Base-by-base conservation (phyloP, 2,888 invertebrate species). In the Dorcus parallelipipedus region DNA sequence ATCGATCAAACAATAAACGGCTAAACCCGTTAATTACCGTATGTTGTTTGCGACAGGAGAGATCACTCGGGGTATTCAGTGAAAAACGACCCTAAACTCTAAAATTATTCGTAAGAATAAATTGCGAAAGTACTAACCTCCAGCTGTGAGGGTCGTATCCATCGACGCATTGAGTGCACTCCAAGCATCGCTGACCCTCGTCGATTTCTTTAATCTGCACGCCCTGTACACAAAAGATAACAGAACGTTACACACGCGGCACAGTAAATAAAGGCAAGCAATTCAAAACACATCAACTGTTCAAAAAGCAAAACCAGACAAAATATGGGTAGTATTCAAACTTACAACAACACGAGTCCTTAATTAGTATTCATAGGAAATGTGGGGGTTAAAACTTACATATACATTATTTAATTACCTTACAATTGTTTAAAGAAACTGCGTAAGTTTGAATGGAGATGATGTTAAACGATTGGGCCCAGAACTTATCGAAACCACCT, bases 201-300 rank as follows among this genome's bases (percentile, higher is more conserved):
- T 93, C 92, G 52, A 89, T 84, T 79, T 95, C 95, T 72, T 90
- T 89, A 73, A 94, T 90, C 71, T 91, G 84, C 61, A 91, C 90
- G 65, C 91, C 92, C 94, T 95, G 86, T 2, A 84, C 84, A 61
- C 66, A 70, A 69, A 71, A 56, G 59, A 14, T 10, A 53, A 49
- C 38, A 54, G 41, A 52, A 49, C 38, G 50, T 26, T 40, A 38
- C 6, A 49, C 42, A 14, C 50, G 8, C 14, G 1, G 14, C 14
- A 14, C 14, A 14, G 14, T 14, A 9, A 26, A 51, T 8, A 33
- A 10, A 23, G 26, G 49, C 23, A 17, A 26, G 1, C 26, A 48
- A 26, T 33, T 23, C 10, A 38, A 39, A 38, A 42, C 43, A 33
- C 20, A 20, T 38, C 38, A 42, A 17, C 6, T 8, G 43, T 38